Base-by-base conservation (phyloP, 2,113 vertebrate species). In the Lamprologus sp. region DNA sequence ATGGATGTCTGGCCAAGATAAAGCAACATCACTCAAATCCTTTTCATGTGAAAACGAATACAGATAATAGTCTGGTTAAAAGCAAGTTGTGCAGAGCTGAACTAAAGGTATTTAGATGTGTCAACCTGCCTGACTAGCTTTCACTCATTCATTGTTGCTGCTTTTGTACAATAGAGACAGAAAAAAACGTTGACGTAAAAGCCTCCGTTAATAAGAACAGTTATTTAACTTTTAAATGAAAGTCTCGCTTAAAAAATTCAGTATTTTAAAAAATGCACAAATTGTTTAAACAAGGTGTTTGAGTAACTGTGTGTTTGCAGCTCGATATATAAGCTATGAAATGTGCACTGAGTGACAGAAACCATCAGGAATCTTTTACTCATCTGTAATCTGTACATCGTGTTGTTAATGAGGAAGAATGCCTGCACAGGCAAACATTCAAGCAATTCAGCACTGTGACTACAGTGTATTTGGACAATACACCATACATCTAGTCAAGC, bases 391-490 rank as follows among this genome's bases (percentile, higher is more conserved):
- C 28, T 5, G 15, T 4, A 23, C 9, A 33, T 8, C 6, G 7
- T n/a, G 9, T 23, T 88, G 68, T 81, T 63, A 37, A 15, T 70
- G 37, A 42, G 35, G 54, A 49, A 9, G 26, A 42, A 21, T 23
- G 12, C 12, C 42, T 4, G 6, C 21, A 11, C 9, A 12, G 77
- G 28, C 23, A 42, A 73, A 80, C 28, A 28, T 79, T 37, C 54
- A 51, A 56, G 49, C 70, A 10, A 19, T 68, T 70, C 56, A 9
- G 58, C 70, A 2, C 2, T 4, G 40, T 51, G 82, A 42, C 28
- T 42, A 55, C 58, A 83, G 85, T 40, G 82, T 47, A 58, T 86
- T 87, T 81, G 84, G 87, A 90, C 90, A 89, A 93, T 91, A 65
- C 33, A 85, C 82, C 37, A 47, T 75, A 91, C 87, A 84, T 91